These are phyloP conservation scores for Pseudolaguvia tuberculata DNA, from an alignment of 2,113 vertebrate species.

Conservation along the genomic window DNA sequence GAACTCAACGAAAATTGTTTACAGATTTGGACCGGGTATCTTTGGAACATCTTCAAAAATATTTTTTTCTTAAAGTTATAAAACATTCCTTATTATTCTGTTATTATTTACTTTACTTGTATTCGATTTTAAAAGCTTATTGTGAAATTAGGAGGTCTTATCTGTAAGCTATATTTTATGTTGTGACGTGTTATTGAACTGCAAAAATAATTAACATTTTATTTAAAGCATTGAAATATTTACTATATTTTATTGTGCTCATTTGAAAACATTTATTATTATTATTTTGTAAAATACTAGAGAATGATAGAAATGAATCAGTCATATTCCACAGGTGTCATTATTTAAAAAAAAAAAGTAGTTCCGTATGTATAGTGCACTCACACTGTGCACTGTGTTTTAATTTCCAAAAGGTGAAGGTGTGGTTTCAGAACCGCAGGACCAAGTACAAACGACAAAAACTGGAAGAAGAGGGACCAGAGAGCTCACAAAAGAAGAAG, in stretches of 20 bases:
- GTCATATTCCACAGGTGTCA: neutral
- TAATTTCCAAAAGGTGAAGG: slow-evolving; percentile 81
- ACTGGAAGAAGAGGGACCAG: slow-evolving; percentile 92
- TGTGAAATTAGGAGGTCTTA: neutral
- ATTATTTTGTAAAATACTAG: too few relatives aligned
- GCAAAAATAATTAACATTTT: neutral
- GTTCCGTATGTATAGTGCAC: neutral
- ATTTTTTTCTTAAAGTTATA: neutral
- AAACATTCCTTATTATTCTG: neutral
- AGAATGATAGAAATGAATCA: neutral
- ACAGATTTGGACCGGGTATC: neutral
- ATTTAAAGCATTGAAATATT: neutral
- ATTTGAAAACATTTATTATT: too few relatives aligned
- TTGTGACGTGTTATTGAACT: neutral
- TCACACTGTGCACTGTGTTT: neutral
- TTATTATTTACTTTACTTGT: neutral
- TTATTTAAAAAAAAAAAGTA: neutral
- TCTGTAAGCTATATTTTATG: neutral
- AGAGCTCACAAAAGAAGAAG: slow-evolving; percentile 94
- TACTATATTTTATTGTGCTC: neutral
- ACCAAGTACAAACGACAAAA: slow-evolving; percentile 98
- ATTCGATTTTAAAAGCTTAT: neutral
- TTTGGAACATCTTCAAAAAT: neutral
- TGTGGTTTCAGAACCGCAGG: slow-evolving; percentile 97
- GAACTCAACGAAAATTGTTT: neutral